Evolutionary conservation across 2,113 vertebrate species (phyloP).

Genomic region (Caracal caracal): DNA sequence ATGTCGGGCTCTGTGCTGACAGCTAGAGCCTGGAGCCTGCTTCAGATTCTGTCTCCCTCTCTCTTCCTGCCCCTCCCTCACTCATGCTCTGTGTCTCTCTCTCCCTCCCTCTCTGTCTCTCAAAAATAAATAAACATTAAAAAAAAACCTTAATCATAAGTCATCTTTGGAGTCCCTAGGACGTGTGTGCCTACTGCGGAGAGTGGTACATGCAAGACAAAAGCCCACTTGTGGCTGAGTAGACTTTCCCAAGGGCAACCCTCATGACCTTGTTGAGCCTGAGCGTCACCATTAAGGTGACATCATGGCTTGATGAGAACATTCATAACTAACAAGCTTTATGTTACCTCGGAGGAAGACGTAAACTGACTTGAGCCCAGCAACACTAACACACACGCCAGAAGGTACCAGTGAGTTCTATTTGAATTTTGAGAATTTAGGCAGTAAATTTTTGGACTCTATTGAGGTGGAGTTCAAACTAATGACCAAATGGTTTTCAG

Average conservation of each 20-base stretch:
- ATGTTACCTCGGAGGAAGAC: not conserved
- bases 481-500: not conserved
- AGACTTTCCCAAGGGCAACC: too few relatives aligned
- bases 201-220: too few relatives aligned
- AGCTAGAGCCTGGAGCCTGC: too few relatives aligned
- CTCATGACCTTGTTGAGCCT: not conserved
- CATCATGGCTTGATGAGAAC: not conserved
- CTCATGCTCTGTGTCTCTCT: too few relatives aligned
- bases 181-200: not conserved
- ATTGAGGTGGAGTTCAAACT: not conserved
- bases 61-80: too few relatives aligned
- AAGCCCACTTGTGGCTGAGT: rapidly evolving
- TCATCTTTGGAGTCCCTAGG: not conserved
- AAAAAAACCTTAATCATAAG: too few relatives aligned
- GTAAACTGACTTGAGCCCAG: not conserved
- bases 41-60: too few relatives aligned
- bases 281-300: not conserved
- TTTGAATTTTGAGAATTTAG: not conserved
- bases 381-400: not conserved
- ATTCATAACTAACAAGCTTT: not conserved
- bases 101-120: too few relatives aligned
- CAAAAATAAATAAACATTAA: too few relatives aligned
- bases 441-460: not conserved
- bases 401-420: not conserved
- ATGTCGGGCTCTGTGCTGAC: too few relatives aligned